Base-by-base conservation (phyloP, 1,140 invertebrate genomes). In the Drosophila mauritiana region DNA sequence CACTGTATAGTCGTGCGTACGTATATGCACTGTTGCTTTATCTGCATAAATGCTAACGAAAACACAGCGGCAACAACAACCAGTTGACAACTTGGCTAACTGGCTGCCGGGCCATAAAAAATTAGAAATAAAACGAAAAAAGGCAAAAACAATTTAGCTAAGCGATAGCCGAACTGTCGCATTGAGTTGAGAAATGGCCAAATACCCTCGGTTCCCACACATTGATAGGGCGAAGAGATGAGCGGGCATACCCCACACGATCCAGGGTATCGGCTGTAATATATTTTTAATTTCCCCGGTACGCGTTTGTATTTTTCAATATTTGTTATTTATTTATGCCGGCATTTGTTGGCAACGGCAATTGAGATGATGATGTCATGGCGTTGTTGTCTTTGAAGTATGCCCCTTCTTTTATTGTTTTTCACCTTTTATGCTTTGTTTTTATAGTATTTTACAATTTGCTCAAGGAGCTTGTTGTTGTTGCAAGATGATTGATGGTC, bases 21-120 rank as follows among this genome's bases (percentile, higher is more conserved):
- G 7, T 43, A 20, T 36, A 52, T 52, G 12, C 31, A 13, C 15
- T 12, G 31, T 52, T 56, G 37, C 81, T 80, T 84, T 80, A 84
- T 85, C 81, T 77, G 59, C 51, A 72, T 70, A 74, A 42, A 69
- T 72, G 81, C 59, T 67, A 80, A 80, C 67, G 53, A 57, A 36
- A 70, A 40, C 25, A 52, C 17, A 43, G 39, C 48, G 63, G 40
- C 25, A 49, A 25, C 61, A 78, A 62, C 61, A 70, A 75, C 74
- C 74, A 86, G 78, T 86, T 82, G 73, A 76, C 69, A 81, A 78
- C 42, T 86, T 69, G 82, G 82, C 82, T 86, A 86, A 86, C 82
- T 85, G 78, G 73, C 82, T 86, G 73, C 53, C 68, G 67, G 17
- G 63, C 61, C 51, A 80, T 61, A 67, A 78, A 58, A 22, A 48